Evolutionary conservation across 2,888 invertebrate species (phyloP), one percentile per base, ranked within the genome.

Genomic region (Drosophila merina): DNA sequence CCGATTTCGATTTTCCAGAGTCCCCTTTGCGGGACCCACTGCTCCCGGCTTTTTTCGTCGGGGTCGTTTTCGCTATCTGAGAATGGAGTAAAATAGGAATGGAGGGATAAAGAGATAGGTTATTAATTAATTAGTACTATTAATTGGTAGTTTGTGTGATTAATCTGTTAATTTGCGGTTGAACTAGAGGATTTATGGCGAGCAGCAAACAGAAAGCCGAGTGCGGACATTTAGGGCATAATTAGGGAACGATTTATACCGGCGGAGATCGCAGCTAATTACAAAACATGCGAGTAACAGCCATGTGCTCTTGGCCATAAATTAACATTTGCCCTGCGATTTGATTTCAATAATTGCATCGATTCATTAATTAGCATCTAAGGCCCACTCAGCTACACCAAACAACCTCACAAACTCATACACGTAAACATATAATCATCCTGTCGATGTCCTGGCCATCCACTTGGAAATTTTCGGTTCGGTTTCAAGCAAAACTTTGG

Each of bases 1-100:
- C 95, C 12, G 96, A 95, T 74, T 95, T 94, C 48, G 87, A 68
- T 77, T 89, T 89, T 42, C 72, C 67, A 70, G 68, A 45, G 57
- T 88, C 86, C 54, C 56, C 75, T 72, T 76, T 88, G 72, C 81
- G 80, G 67, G 76, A 42, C n/a, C 42, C 58, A 50, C 55, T 52
- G 49, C 36, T 38, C 63, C 49, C 66, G 26, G 79, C 59, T 69
- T 83, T 89, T 5, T 78, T 83, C 52, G 86, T 84, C 26, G 89
- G 81, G n/a, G 89, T 81, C 62, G 77, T 56, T 54, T 74, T 50
- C 36, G 44, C 20, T 49, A 63, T 55, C 49, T 63, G 33, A n/a
- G 50, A 48, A 57, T 30, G n/a, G 44, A 47, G 30, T 58, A 42
- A 40, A 42, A 40, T 38, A 60, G 31, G 20, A 20, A 49, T 57